Conservation (phyloP, 2,888 invertebrate genomes). For the Gari tellinella region DNA sequence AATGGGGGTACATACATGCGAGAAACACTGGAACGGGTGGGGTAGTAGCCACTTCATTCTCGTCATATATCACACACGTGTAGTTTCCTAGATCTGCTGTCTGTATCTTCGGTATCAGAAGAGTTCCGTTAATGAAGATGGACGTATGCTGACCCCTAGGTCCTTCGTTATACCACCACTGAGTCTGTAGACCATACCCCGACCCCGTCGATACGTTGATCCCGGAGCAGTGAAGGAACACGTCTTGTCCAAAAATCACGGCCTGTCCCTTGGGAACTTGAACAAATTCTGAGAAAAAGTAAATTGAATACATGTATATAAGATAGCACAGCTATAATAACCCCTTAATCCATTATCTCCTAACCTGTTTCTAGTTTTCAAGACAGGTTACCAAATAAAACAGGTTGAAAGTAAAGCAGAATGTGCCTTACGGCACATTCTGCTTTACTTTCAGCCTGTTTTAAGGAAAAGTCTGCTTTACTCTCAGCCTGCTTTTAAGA, state of each 20-base stretch:
- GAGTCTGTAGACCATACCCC: constrained; percentile 47
- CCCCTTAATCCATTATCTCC: too few relatives aligned
- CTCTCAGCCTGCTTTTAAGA: too few relatives aligned
- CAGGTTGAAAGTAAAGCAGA: too few relatives aligned
- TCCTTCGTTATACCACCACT: constrained; percentile 69
- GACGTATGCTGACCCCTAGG: constrained; percentile 54
- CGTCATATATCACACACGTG: constrained; percentile 67
- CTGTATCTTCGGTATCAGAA: constrained; percentile 69
- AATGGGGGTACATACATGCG: constrained; percentile 77
- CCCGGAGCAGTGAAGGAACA: constrained; percentile 71
- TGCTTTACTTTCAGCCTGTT: too few relatives aligned
- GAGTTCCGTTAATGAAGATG: constrained; percentile 74
- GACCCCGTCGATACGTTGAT: constrained; percentile 32
- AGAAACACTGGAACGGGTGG: constrained; percentile 68
- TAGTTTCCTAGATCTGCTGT: constrained; percentile 75
- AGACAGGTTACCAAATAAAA: too few relatives aligned
- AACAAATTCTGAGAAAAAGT: constrained; percentile 69
- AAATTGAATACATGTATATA: background rate
- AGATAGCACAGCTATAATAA: too few relatives aligned
- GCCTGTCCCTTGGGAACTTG: constrained; percentile 64
- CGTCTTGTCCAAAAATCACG: constrained; percentile 70
- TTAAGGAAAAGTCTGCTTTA: too few relatives aligned
- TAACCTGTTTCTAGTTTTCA: too few relatives aligned
- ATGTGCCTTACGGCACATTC: too few relatives aligned
- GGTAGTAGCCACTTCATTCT: constrained; percentile 43